Evolutionary conservation across 2,888 invertebrate species (phyloP).

Genomic region (Dynastes maya): DNA sequence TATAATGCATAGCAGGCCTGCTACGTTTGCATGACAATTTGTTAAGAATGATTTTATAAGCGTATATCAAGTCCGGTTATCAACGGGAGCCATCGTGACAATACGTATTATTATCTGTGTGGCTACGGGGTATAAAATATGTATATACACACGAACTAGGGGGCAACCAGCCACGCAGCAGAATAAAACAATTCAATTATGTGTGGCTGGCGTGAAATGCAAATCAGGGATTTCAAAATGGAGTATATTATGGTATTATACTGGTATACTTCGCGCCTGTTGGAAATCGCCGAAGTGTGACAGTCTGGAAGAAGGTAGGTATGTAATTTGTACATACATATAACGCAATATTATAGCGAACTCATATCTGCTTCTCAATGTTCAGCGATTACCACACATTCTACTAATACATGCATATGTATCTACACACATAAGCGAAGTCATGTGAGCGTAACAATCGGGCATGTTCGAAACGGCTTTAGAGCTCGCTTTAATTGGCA

Average conservation of each 20-base stretch:
- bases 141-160: background rate
- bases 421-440: background rate
- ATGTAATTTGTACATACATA: background rate
- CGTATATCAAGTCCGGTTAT: constrained; percentile 38
- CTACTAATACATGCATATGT: too few relatives aligned
- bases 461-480: background rate
- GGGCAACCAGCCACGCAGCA: constrained; percentile 18
- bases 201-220: constrained; percentile 40
- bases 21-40: constrained; percentile 41
- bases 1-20: too few relatives aligned
- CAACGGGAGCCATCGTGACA: background rate
- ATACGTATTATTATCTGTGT: constrained; percentile 24
- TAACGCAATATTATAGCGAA: constrained; percentile 2
- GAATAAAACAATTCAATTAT: constrained; percentile 46
- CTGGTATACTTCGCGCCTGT: background rate
- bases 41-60: constrained; percentile 45
- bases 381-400: background rate
- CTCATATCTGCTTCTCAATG: background rate
- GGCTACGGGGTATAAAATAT: constrained; percentile 23
- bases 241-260: constrained; percentile 10
- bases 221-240: constrained; percentile 45
- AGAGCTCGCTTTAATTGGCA: constrained; percentile 30
- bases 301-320: background rate
- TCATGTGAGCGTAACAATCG: constrained; percentile 31
- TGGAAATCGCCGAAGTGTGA: constrained; percentile 6